Evolutionary conservation across 2,888 invertebrate genomes (phyloP).

Genomic region (Argyra leucocephala): DNA sequence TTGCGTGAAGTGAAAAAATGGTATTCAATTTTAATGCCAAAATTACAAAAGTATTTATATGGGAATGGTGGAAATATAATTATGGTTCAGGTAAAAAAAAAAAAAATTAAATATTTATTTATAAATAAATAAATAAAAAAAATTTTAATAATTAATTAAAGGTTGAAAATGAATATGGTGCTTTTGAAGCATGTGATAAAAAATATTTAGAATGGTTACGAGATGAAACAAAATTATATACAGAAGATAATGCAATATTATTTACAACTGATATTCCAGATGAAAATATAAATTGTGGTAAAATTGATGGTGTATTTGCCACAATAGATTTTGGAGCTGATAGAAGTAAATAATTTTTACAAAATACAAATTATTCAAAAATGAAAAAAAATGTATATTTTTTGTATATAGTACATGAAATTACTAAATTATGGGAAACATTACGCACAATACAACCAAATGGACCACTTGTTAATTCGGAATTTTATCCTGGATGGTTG

Average conservation of each 20-base stretch:
- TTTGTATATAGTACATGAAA: slow-evolving; percentile 31
- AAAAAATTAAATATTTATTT: neutral
- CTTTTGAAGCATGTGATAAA: slow-evolving; percentile 60
- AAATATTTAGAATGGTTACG: slow-evolving; percentile 58
- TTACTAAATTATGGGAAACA: slow-evolving; percentile 41
- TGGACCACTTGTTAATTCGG: slow-evolving; percentile 83
- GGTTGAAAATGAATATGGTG: slow-evolving; percentile 85
- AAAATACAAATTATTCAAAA: neutral
- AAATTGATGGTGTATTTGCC: slow-evolving; percentile 60
- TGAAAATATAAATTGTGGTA: slow-evolving; percentile 51
- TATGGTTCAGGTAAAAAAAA: slow-evolving; percentile 57
- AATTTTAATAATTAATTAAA: neutral
- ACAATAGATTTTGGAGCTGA: slow-evolving; percentile 68
- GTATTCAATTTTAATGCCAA: slow-evolving; percentile 47
- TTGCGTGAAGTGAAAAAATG: slow-evolving; percentile 46
- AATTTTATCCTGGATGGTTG: slow-evolving; percentile 87
- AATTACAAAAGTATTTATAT: slow-evolving; percentile 44
- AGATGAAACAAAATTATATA: slow-evolving; percentile 48
- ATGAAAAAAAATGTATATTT: neutral
- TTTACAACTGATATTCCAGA: slow-evolving; percentile 74
- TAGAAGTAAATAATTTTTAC: slow-evolving; percentile 31
- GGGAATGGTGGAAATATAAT: slow-evolving; percentile 76
- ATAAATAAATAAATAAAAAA: neutral
- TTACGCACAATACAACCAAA: slow-evolving; percentile 49
- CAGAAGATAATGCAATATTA: slow-evolving; percentile 47